Base-by-base conservation (phyloP, 2,888 invertebrate genomes). In the Mystacides longicornis region DNA sequence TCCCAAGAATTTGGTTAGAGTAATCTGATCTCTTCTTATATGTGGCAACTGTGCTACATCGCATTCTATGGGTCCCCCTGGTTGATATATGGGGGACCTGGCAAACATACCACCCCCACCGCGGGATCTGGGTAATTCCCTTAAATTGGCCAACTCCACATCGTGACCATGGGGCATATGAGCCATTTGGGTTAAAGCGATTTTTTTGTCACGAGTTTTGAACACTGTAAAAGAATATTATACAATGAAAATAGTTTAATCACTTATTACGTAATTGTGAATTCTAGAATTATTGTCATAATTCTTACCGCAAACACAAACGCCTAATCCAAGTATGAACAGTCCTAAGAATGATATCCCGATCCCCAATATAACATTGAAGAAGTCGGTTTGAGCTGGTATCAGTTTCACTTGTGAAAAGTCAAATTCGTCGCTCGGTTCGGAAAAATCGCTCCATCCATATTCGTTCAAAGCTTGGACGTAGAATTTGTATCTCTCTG, bases 1-100 rank as follows among this genome's bases (percentile, higher is more conserved):
- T 0, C 97, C 98, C 52, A 99, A 77, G 68, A 94, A 93, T 67
- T 91, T 91, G 14, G 86, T 86, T 23, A 94, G 73, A 0, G 87
- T 88, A 55, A 98, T 88, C 68, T 94, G 92, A 61, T 89, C 89
- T 58, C 90, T 81, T 33, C 85, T 80, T 57, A 97, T 89, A 69
- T 92, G 92, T 0, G 96, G 94, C 54, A 95, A 70, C 49, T 86
- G 78, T 2, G 88, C 85, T 60, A 91, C 79, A 62, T 91, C 90
- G 11, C 85, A 84, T 66, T 89, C 87, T 11, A 86, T 82, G n/a
- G 87, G 78, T 33, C 77, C 78, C 9, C 57, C 60, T n/a, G 74
- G 74, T 55, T 77, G 86, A 67, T 96, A 95, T 3, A 95, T 75
- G 16, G 85, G 86, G 56, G 88, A 88, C 66, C 93, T 90, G 49